Percentiles rank a stretch among this genome's conserved stretches.
phyloP scores from a whole-genome alignment of 2,113 vertebrate species.

The Copsychus sechellarum region DNA sequence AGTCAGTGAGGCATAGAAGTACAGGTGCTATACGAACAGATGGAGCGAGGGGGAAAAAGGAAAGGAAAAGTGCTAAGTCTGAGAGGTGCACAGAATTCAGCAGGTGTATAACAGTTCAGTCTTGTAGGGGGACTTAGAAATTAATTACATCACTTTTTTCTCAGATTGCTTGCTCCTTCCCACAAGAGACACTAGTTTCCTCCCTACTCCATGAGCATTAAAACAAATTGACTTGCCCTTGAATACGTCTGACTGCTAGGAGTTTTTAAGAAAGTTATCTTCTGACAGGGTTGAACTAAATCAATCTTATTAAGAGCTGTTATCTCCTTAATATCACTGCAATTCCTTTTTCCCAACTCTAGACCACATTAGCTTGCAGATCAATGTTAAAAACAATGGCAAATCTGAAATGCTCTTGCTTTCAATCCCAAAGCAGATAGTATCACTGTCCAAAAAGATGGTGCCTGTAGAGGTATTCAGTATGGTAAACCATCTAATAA shows the following conservation, averaged over 20 bases:
- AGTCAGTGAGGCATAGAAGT: conserved; percentile 44
- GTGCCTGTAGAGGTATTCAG: not conserved
- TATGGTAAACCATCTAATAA: not conserved
- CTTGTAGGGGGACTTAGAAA: not conserved
- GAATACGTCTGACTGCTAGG: not conserved
- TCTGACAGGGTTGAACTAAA: not conserved
- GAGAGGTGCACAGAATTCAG: conserved; percentile 24
- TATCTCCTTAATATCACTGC: not conserved
- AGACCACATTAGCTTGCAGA: not conserved
- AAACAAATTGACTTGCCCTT: not conserved
- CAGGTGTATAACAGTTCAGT: not conserved
- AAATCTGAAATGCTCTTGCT: not conserved
- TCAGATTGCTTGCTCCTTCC: not conserved
- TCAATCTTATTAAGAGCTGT: not conserved
- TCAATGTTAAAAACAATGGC: not conserved
- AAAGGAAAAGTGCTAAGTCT: conserved; percentile 12
- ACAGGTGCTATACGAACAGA: conserved; percentile 57
- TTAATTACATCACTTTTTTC: not conserved
- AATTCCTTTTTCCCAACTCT: not conserved
- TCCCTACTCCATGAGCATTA: not conserved
- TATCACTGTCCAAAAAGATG: not conserved
- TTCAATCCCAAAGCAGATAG: not conserved
- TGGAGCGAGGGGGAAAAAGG: not conserved
- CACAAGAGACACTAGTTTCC: not conserved
- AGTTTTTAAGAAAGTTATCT: not conserved